phyloP scores from a whole-genome alignment of 2,113 vertebrate species.

The Esox niger region DNA sequence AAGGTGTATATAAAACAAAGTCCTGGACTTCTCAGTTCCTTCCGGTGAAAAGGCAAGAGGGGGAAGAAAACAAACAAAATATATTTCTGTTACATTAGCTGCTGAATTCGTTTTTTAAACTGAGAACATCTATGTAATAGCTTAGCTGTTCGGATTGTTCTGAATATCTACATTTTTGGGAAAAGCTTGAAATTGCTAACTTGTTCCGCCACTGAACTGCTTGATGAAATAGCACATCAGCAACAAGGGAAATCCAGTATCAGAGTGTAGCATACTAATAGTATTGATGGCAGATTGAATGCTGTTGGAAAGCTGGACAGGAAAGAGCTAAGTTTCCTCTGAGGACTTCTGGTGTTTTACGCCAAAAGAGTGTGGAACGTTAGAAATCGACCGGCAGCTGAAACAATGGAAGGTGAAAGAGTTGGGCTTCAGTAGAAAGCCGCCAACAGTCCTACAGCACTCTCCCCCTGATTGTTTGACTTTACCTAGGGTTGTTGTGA shows the following conservation, averaged over 20 bases:
- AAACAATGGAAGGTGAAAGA: conserved; percentile 68
- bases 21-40: conserved; percentile 39
- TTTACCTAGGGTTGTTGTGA: conserved; percentile 57
- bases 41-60: conserved; percentile 48
- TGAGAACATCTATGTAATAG: background rate
- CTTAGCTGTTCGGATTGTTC: no score
- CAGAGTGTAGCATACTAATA: conserved; percentile 14
- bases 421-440: conserved; percentile 32
- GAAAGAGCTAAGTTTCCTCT: conserved; percentile 3
- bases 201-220: background rate
- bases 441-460: conserved; percentile 56
- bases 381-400: conserved; percentile 49
- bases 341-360: conserved; percentile 29
- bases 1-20: conserved; percentile 40
- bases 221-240: background rate
- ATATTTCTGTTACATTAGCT: no score
- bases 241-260: background rate
- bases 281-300: conserved; percentile 27
- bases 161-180: background rate
- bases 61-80: conserved; percentile 57
- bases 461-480: conserved; percentile 59
- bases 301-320: conserved; percentile 13
- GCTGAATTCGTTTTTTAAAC: no score
- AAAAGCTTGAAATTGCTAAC: background rate
- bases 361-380: conserved; percentile 46